Evolutionary conservation across 2,797 vertebrate species (phyloP), one percentile per base, ranked within the genome.

Genomic region (Crocidura indochinensis): DNA sequence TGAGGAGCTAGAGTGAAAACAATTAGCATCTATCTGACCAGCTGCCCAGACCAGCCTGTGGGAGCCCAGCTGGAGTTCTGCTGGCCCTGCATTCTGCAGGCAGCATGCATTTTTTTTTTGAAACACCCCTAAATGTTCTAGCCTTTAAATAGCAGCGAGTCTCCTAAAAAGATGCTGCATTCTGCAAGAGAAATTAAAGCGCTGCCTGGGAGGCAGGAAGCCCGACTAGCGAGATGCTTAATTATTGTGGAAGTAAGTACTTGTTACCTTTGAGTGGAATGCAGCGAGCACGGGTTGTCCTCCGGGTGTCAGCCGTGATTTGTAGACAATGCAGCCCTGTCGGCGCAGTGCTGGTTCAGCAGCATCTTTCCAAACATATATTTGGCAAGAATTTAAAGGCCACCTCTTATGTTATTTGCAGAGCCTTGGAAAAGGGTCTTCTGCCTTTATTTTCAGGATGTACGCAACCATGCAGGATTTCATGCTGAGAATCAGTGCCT

Each of bases 301-400:
- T 96, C 68, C 22, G 94, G 95, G 95, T 96, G 84, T 96, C 91
- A 96, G 76, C 88, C 26, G 94, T 95, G 96, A 97, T 97, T 95
- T 60, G 29, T 93, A 97, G 93, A 98, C 96, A 97, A 94, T 98
- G 20, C 86, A 47, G 68, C 88, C 94, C 96, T 97, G 97, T 97
- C 91, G 94, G 0, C 4, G 0, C 5, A 3, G 65, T 96, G 97
- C 97, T 97, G 93, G 93, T 96, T 97, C 97, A 97, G 97, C 97
- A 98, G 93, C 94, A 88, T 97, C 95, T 94, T 94, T 96, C 83
- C 96, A 96, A 94, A 93, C 87, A 27, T 88, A 69, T 64, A 64
- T 95, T 96, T 97, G 96, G 96, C 97, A 97, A 96, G 96, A 96
- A 96, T 95, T 85, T 97, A 95, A 98, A 98, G 96, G 95, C 94